phyloP scores from a whole-genome alignment of 2,888 invertebrate genomes.

The Limnephilus auricula region DNA sequence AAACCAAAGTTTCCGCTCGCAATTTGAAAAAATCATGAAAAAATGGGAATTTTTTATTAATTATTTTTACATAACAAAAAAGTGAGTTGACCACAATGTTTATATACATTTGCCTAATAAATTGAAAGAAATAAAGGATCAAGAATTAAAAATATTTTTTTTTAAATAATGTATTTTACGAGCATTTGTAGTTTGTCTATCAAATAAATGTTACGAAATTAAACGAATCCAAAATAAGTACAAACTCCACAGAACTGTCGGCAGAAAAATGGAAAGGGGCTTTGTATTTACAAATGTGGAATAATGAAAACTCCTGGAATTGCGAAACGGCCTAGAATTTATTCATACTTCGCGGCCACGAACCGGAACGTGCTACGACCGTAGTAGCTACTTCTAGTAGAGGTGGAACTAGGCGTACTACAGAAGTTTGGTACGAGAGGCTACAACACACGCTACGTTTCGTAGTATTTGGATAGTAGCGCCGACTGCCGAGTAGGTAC shows the following conservation, averaged over 20 bases:
- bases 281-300: background rate
- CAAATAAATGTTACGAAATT: background rate
- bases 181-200: too few relatives aligned
- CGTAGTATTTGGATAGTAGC: background rate
- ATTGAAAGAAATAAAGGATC: too few relatives aligned
- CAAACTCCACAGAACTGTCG: background rate
- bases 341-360: background rate
- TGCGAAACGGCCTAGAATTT: background rate
- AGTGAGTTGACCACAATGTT: too few relatives aligned
- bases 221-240: too few relatives aligned
- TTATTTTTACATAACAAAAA: too few relatives aligned
- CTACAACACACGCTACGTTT: background rate
- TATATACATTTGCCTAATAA: too few relatives aligned
- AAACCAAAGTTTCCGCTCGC: too few relatives aligned
- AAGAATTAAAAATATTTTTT: too few relatives aligned
- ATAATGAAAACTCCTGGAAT: background rate
- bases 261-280: background rate
- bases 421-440: background rate
- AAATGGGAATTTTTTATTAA: too few relatives aligned
- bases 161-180: too few relatives aligned
- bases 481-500: background rate
- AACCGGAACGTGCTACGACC: background rate
- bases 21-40: too few relatives aligned
- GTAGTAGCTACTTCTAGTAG: background rate
- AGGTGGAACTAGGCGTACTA: background rate